Percentiles rank a stretch among this genome's conserved stretches.
phyloP scores from a whole-genome alignment of 2,888 invertebrate species.

The Patella pellucida region DNA sequence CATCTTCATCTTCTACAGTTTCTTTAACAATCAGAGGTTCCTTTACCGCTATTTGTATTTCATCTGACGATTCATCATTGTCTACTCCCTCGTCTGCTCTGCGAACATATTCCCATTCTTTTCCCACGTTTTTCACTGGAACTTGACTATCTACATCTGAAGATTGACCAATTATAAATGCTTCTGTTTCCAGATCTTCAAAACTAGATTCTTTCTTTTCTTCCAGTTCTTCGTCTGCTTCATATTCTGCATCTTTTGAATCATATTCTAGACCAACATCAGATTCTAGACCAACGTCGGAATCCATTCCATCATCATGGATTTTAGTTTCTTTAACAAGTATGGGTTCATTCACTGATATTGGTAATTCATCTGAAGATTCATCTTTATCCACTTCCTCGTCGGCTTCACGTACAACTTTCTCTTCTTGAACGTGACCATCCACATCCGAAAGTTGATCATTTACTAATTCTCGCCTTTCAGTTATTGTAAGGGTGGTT shows the following conservation, averaged over 20 bases:
- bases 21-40: background rate
- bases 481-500: too few species aligned
- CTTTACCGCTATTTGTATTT: background rate
- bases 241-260: background rate
- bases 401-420: slow-evolving; percentile 25
- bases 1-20: background rate
- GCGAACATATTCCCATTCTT: slow-evolving; percentile 23
- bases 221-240: slow-evolving; percentile 2
- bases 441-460: background rate
- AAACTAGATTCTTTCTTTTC: background rate
- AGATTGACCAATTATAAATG: too few species aligned
- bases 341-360: background rate
- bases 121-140: background rate
- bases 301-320: background rate
- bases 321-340: background rate
- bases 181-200: background rate
- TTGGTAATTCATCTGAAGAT: slow-evolving; percentile 14
- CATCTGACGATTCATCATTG: slow-evolving; percentile 18
- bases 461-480: too few species aligned
- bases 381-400: slow-evolving; percentile 24
- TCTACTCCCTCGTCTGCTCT: slow-evolving; percentile 24
- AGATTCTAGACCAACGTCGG: background rate
- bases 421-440: background rate
- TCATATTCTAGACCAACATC: background rate
- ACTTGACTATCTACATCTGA: background rate